Evolutionary conservation across 1,140 invertebrate genomes (phyloP), one percentile per base, ranked within the genome.

Genomic region (Akabosia matsudoensis): DNA sequence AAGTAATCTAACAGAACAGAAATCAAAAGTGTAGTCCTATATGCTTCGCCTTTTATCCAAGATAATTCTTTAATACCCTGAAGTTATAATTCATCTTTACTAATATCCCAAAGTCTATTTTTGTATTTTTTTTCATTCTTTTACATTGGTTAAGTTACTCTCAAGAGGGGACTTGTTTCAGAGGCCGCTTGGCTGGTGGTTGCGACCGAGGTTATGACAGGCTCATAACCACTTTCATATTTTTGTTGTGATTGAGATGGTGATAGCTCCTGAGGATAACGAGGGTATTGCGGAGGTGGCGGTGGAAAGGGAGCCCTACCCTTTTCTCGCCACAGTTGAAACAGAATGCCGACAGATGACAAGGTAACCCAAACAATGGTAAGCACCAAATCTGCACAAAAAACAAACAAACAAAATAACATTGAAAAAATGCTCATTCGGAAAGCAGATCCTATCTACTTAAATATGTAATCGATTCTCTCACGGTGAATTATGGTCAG

Each of bases 301-400:
- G 22, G 87, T 87, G 2, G 89, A 88, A 83, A 90, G 90, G 1
- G 88, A 88, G 1, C 89, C 33, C 85, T 84, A 1, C 85, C 85
- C 64, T 84, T 82, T 81, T 88, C 88, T 70, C 86, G 82, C 78
- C 84, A 84, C 16, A 85, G 83, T 82, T 90, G 89, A 78, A 88
- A 84, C 0, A 84, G 79, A 75, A 86, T 83, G 10, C 89, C 89
- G 26, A 83, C 79, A 1, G 85, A 61, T 1, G 87, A 84, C 30
- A 91, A 77, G 1, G 86, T 74, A 1, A 85, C 75, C 88, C 90
- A 90, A 7, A 88, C 61, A 3, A 87, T 75, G 0, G 84, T 84
- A 51, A 90, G 82, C 22, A 88, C 82, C 31, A 87, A 84, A 45
- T 45, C 37, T 45, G 18, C 18, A 45, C 54, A 61, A 61, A 61